Percentiles rank a stretch among this genome's conserved stretches.
These are phyloP conservation scores for Helleia helle DNA, from an alignment of 2,888 invertebrate species.

Conservation along the genomic window DNA sequence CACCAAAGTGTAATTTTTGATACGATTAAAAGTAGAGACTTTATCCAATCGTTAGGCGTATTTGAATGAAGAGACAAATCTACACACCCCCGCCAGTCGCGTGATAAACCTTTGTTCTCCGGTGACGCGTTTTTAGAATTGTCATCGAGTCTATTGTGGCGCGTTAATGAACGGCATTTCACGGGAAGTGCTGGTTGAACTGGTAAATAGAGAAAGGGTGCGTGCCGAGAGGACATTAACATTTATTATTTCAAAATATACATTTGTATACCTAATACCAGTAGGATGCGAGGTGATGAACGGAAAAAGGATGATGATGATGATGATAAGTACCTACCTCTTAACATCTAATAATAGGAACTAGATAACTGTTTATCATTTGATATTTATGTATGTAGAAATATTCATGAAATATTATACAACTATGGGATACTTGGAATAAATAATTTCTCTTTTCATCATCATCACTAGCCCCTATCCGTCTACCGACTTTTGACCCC, in stretches of 20 bases:
- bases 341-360: too few relatives aligned
- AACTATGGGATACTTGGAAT: too few relatives aligned
- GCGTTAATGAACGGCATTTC: slow-evolving; percentile 46
- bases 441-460: too few relatives aligned
- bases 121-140: slow-evolving; percentile 51
- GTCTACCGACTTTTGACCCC: too few relatives aligned
- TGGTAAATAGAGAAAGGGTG: slow-evolving; percentile 32
- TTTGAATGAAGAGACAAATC: slow-evolving; percentile 30
- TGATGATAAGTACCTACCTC: too few relatives aligned
- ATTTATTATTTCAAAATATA: slow-evolving; percentile 4
- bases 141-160: slow-evolving; percentile 50
- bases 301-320: too few relatives aligned
- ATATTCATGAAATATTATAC: too few relatives aligned
- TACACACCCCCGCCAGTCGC: slow-evolving; percentile 29
- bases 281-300: too few relatives aligned
- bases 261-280: too few relatives aligned
- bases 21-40: slow-evolving; percentile 3
- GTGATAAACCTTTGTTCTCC: slow-evolving; percentile 25
- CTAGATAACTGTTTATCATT: too few relatives aligned
- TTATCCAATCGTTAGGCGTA: slow-evolving; percentile 7
- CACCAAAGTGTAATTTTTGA: not conserved
- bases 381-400: too few relatives aligned
- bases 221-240: slow-evolving; percentile 14
- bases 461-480: too few relatives aligned
- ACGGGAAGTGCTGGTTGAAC: slow-evolving; percentile 36